These are phyloP conservation scores for Aplidium turbinatum DNA, from an alignment of 23 tunicate genomes.

Conservation along the genomic window DNA sequence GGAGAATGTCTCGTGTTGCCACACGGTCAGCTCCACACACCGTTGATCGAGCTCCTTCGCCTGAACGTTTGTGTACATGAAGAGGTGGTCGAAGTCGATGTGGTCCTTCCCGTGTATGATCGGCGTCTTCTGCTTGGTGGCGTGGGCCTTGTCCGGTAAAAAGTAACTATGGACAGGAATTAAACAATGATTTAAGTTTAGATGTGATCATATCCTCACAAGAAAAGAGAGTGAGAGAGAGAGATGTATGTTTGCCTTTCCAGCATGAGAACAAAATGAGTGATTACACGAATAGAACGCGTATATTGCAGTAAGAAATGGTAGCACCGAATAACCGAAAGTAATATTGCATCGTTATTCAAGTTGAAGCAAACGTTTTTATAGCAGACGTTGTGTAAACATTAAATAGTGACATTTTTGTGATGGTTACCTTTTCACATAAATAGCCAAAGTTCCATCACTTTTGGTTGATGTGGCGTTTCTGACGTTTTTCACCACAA, in stretches of 20 bases:
- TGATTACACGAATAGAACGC: no score
- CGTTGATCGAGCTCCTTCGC: conserved; percentile 40
- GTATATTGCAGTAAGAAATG: no score
- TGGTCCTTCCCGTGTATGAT: not conserved
- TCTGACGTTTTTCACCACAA: conserved; percentile 36
- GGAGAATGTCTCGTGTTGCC: conserved; percentile 24
- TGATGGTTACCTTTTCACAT: conserved; percentile 45
- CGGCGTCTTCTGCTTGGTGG: conserved; percentile 69
- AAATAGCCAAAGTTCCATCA: not conserved
- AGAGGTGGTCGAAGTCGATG: conserved; percentile 58
- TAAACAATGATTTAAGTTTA: no score
- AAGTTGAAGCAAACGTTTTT: no score
- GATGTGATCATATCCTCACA: no score
- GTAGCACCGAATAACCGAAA: no score
- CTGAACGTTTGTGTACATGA: conserved; percentile 60
- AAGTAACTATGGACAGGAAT: conserved; percentile 42
- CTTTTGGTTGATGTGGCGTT: conserved; percentile 2
- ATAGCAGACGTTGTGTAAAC: no score
- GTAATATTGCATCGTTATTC: no score
- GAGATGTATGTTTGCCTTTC: no score
- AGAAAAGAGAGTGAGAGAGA: no score
- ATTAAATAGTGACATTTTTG: no score
- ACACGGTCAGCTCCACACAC: conserved; percentile 50
- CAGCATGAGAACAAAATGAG: no score
- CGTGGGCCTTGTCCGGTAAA: conserved; percentile 37